Percentiles rank a stretch among this genome's conserved stretches.
phyloP scores from a whole-genome alignment of 92 coral and sea anemone species.

The Siderastrea siderea region DNA sequence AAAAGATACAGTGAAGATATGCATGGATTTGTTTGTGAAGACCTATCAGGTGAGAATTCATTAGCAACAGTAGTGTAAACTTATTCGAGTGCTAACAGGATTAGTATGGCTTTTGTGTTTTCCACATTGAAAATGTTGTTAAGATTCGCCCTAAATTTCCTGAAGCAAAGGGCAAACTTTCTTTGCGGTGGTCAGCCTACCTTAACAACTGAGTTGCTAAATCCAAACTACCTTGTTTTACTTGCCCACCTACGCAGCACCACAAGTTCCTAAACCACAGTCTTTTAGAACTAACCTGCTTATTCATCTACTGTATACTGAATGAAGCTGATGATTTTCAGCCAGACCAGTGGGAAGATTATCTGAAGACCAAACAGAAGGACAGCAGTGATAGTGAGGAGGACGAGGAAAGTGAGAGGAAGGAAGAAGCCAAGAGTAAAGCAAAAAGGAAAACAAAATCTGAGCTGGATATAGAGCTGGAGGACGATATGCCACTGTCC shows the following conservation, averaged over 20 bases:
- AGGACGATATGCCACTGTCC: slow-evolving; percentile 56
- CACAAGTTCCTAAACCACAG: background rate
- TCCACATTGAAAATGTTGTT: background rate
- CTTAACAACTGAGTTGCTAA: too few relatives aligned
- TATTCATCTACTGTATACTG: background rate
- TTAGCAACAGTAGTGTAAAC: too few relatives aligned
- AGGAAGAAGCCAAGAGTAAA: slow-evolving; percentile 33
- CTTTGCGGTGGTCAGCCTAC: too few relatives aligned
- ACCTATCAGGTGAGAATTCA: slow-evolving; percentile 81
- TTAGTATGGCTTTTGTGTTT: background rate
- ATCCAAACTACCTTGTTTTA: too few relatives aligned
- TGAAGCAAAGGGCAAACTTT: too few relatives aligned
- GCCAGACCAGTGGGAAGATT: slow-evolving; percentile 99
- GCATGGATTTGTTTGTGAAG: slow-evolving; percentile 96
- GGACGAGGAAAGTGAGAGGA: slow-evolving; percentile 39
- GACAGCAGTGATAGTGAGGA: slow-evolving; percentile 72
- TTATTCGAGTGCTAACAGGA: too few relatives aligned
- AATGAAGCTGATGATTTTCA: slow-evolving; percentile 15
- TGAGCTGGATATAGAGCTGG: slow-evolving; percentile 27
- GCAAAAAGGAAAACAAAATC: slow-evolving; percentile 20
- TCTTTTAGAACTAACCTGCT: background rate
- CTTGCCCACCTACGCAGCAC: too few relatives aligned
- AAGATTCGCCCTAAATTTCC: too few relatives aligned
- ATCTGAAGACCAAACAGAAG: slow-evolving; percentile 73
- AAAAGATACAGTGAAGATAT: slow-evolving; percentile 93